Evolutionary conservation across 2,113 vertebrate genomes (phyloP).

Genomic region (Brachyistius frenatus): DNA sequence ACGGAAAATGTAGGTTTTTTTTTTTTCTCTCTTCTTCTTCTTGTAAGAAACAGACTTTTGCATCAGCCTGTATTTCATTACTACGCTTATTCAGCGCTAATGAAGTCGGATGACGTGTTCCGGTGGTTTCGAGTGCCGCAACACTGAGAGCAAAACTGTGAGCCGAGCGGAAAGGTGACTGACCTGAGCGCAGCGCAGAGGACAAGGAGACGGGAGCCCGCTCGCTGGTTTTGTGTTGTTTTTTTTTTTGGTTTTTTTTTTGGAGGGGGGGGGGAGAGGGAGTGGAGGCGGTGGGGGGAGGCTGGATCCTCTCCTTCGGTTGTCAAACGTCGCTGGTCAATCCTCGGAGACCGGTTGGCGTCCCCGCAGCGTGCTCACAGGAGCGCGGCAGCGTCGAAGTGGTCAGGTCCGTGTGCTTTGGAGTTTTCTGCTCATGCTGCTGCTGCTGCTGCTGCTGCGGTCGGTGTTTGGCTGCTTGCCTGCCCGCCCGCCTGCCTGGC

Average conservation of each 20-base stretch:
- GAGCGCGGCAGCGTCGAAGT: conserved; percentile 8
- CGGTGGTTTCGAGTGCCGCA: not conserved
- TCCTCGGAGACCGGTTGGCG: not conserved
- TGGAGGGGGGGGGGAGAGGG: too few relatives aligned
- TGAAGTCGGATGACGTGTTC: not conserved
- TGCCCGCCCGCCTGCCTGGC: conserved; percentile 14
- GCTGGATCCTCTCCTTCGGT: not conserved
- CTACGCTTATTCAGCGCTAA: not conserved
- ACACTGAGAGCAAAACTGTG: not conserved
- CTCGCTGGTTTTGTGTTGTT: not conserved
- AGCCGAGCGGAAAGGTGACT: conserved; percentile 57
- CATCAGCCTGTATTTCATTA: too few relatives aligned
- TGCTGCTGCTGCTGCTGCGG: conserved; percentile 29
- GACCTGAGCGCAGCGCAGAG: conserved; percentile 58
- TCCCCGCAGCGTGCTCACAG: conserved; percentile 6
- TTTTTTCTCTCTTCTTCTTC: too few relatives aligned
- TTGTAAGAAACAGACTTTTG: too few relatives aligned
- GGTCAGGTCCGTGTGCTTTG: conserved; percentile 27
- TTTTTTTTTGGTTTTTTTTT: too few relatives aligned
- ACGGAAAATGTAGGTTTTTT: too few relatives aligned
- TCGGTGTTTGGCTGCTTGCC: conserved; percentile 17
- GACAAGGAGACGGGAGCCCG: not conserved
- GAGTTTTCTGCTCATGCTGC: conserved; percentile 42
- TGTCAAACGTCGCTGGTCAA: not conserved
- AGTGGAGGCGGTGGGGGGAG: too few relatives aligned